Evolutionary conservation across 2,888 invertebrate species (phyloP).

Genomic region (Monopis laevigella): DNA sequence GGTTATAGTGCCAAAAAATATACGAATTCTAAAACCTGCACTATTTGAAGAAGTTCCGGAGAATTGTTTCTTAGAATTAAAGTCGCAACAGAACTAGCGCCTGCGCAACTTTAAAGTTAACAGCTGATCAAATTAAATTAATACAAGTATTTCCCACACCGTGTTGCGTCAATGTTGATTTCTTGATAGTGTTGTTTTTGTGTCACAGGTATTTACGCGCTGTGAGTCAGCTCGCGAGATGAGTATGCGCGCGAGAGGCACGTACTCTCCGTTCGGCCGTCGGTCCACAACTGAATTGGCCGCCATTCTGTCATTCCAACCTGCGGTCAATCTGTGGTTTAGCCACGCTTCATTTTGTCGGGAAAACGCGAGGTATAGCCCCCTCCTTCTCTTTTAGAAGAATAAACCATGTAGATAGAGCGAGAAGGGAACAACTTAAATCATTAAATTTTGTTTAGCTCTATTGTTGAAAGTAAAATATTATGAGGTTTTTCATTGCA

Average conservation of each 20-base stretch:
- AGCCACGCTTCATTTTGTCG: slow-evolving; percentile 68
- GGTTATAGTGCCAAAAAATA: slow-evolving; percentile 28
- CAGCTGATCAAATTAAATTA: slow-evolving; percentile 38
- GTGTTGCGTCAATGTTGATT: slow-evolving; percentile 28
- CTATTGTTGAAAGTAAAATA: slow-evolving; percentile 60
- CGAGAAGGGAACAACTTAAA: slow-evolving; percentile 47
- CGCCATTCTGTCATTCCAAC: slow-evolving; percentile 67
- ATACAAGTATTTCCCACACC: slow-evolving; percentile 36
- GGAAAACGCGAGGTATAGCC: slow-evolving; percentile 52
- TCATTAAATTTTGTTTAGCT: slow-evolving; percentile 59
- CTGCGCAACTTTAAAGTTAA: slow-evolving; percentile 34
- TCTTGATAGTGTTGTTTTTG: slow-evolving; percentile 22
- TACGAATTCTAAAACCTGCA: slow-evolving; percentile 28
- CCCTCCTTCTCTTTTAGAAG: slow-evolving; percentile 31
- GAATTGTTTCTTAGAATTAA: slow-evolving; percentile 8
- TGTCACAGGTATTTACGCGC: slow-evolving; percentile 35
- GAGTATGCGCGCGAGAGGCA: slow-evolving; percentile 19
- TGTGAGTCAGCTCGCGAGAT: slow-evolving; percentile 26
- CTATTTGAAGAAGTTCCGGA: slow-evolving; percentile 26
- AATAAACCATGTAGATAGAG: slow-evolving; percentile 27
- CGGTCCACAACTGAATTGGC: slow-evolving; percentile 58
- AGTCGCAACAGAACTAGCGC: slow-evolving; percentile 16
- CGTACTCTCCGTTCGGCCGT: slow-evolving; percentile 51
- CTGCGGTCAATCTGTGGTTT: slow-evolving; percentile 69
- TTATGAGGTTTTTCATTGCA: slow-evolving; percentile 57